Conservation (phyloP, 2,797 vertebrate species). For the Trachops cirrhosus region DNA sequence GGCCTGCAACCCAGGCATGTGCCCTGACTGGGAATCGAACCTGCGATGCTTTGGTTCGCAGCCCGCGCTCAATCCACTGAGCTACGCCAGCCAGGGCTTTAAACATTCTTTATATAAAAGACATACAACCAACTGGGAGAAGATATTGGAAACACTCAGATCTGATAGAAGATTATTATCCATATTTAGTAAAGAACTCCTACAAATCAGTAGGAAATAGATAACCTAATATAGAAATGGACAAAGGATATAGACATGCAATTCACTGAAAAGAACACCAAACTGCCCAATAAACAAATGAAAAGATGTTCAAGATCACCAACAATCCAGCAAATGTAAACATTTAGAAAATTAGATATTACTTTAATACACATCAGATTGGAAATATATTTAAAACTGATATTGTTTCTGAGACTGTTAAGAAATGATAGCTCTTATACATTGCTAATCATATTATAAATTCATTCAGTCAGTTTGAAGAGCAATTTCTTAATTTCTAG, state of each 20-base stretch:
- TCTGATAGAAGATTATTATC: not conserved
- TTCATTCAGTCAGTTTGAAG: not conserved
- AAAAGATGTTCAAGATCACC: conserved; percentile 4
- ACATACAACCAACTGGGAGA: not conserved
- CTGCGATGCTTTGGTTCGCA: too few relatives aligned
- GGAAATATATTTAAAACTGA: not conserved
- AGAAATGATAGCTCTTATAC: not conserved
- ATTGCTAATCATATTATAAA: not conserved
- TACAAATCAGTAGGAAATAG: conserved; percentile 17
- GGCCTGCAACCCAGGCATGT: too few relatives aligned
- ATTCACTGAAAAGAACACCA: not conserved
- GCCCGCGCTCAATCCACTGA: too few relatives aligned
- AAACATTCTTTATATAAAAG: not conserved
- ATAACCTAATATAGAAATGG: not conserved
- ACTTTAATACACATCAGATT: not conserved
- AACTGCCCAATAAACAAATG: not conserved
- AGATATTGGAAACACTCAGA: not conserved
- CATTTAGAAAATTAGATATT: conserved; percentile 1
- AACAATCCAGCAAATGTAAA: not conserved
- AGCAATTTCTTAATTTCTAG: not conserved
- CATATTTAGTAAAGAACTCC: not conserved
- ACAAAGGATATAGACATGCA: not conserved
- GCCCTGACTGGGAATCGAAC: too few relatives aligned
- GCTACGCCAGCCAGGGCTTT: too few relatives aligned
- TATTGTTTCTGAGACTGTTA: not conserved